Percentiles rank a stretch among this genome's conserved stretches.
Evolutionary conservation across 2,113 vertebrate genomes (phyloP).

Genomic region (Ctenomys sociabilis): DNA sequence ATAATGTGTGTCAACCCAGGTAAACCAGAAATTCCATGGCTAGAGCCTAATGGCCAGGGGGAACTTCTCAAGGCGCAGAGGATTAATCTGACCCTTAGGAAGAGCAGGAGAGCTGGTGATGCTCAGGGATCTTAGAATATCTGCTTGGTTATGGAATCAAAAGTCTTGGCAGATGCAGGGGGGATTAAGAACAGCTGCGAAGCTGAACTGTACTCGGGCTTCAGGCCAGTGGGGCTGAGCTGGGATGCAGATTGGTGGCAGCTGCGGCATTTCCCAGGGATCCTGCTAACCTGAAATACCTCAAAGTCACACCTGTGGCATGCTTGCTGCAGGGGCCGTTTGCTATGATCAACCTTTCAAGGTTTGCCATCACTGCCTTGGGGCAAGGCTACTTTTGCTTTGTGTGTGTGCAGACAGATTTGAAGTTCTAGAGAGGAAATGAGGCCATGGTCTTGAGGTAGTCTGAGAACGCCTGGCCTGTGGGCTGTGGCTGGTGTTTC

Average conservation of each 20-base stretch:
- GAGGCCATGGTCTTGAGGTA: neutral
- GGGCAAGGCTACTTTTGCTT: neutral
- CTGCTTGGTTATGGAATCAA: neutral
- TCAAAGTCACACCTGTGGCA: neutral
- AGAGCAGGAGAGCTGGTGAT: neutral
- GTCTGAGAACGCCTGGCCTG: neutral
- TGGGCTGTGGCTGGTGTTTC: neutral
- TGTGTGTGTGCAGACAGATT: neutral
- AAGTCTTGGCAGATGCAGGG: neutral
- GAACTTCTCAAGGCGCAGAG: neutral
- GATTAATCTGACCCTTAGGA: neutral
- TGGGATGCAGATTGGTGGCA: neutral
- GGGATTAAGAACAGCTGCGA: neutral
- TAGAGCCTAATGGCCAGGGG: neutral
- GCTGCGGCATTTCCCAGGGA: neutral
- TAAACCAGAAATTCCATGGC: neutral
- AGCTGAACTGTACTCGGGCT: neutral
- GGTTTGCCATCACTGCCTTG: neutral
- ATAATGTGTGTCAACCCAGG: rapidly evolving
- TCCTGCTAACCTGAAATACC: neutral
- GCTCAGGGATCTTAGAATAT: neutral
- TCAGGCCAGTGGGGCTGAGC: neutral
- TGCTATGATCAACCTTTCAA: neutral
- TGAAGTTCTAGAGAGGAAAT: neutral
- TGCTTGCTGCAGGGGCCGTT: neutral